Percentiles rank a stretch among this genome's conserved stretches.
phyloP scores from a whole-genome alignment of 2,888 invertebrate genomes.

The Boloria selene region DNA sequence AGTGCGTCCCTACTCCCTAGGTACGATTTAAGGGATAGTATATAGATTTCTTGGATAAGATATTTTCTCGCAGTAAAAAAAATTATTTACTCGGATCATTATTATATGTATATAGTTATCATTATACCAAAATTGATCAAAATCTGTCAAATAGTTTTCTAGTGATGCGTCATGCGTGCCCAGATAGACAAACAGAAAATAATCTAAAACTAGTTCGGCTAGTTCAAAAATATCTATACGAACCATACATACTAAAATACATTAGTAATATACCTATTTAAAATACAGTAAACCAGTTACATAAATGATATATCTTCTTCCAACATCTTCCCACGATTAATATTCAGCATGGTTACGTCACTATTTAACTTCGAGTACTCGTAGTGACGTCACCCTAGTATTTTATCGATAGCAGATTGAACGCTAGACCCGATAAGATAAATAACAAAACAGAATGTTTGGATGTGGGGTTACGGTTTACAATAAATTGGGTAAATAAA shows the following conservation, averaged over 20 bases:
- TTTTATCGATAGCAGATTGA: constrained; percentile 27
- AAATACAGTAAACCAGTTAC: constrained; percentile 9
- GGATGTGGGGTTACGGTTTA: constrained; percentile 9
- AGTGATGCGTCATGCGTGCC: too few species aligned
- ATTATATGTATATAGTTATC: too few species aligned
- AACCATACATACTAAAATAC: background rate
- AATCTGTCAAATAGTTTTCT: too few species aligned
- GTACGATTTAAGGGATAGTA: too few species aligned
- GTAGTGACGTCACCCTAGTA: constrained; percentile 27
- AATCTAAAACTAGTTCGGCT: too few species aligned
- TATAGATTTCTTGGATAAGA: too few species aligned
- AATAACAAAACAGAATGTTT: constrained; percentile 21
- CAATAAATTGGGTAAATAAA: constrained; percentile 13
- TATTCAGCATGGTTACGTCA: constrained; percentile 36
- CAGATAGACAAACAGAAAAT: too few species aligned
- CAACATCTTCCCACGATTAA: constrained; percentile 31
- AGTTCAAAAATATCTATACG: background rate
- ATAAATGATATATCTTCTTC: background rate
- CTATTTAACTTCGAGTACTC: constrained; percentile 13
- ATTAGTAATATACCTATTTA: background rate
- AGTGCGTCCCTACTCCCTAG: too few species aligned
- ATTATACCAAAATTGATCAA: too few species aligned
- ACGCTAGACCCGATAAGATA: constrained; percentile 24
- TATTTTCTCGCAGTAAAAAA: too few species aligned
- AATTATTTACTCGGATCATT: too few species aligned